These are phyloP conservation scores for Intellagama lesueurii DNA, from an alignment of 2,797 vertebrate species.

Conservation along the genomic window DNA sequence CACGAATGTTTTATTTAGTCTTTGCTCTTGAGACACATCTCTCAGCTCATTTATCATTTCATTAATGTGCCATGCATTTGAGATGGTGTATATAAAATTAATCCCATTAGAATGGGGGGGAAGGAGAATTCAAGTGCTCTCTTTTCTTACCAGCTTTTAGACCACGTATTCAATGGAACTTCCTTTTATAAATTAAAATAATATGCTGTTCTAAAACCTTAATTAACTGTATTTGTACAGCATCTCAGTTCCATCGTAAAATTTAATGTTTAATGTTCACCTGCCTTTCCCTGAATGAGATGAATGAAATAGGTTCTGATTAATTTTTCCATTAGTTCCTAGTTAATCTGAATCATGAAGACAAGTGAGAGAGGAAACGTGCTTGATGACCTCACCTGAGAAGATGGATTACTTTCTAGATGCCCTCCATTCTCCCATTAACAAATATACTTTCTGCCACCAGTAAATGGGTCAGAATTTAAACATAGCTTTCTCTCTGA, in stretches of 20 bases:
- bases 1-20: slow-evolving; percentile 50
- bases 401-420: slow-evolving; percentile 23
- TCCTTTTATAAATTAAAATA: slow-evolving; percentile 60
- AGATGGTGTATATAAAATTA: slow-evolving; percentile 39
- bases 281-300: slow-evolving; percentile 70
- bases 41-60: slow-evolving; percentile 58
- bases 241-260: slow-evolving; percentile 72
- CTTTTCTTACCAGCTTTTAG: slow-evolving; percentile 39
- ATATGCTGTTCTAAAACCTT: slow-evolving; percentile 66
- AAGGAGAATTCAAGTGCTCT: slow-evolving; percentile 26
- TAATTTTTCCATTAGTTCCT: slow-evolving; percentile 61
- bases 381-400: slow-evolving; percentile 33
- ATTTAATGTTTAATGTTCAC: slow-evolving; percentile 71
- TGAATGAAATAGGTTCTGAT: slow-evolving; percentile 57
- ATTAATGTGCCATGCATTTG: slow-evolving; percentile 50
- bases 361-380: slow-evolving; percentile 30
- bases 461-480: slow-evolving; percentile 58
- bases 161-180: slow-evolving; percentile 53
- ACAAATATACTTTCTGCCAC: slow-evolving; percentile 53
- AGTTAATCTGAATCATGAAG: slow-evolving; percentile 56
- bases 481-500: slow-evolving; percentile 39
- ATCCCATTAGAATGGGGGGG: background rate
- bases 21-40: slow-evolving; percentile 54
- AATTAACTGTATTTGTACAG: slow-evolving; percentile 75
- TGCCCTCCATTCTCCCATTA: slow-evolving; percentile 22